Conservation (phyloP, 2,797 vertebrate genomes). For the Cryptoblepharus egeriae region DNA sequence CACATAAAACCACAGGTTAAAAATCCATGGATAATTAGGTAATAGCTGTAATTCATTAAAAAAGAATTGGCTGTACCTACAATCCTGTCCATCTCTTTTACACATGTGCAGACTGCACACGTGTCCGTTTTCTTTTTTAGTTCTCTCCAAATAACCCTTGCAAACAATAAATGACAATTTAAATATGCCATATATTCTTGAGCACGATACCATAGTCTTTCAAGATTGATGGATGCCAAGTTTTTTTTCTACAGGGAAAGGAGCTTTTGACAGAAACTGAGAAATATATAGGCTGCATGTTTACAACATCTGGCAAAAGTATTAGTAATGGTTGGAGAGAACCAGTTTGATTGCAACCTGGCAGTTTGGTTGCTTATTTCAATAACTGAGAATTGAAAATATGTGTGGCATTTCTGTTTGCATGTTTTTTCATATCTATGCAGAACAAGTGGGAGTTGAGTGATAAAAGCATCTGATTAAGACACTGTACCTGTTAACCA, state of each 20-base stretch:
- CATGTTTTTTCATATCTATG: background rate
- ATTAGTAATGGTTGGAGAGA: background rate
- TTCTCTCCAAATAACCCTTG: background rate
- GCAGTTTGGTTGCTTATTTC: background rate
- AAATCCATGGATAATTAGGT: too few species aligned
- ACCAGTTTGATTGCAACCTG: background rate
- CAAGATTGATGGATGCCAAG: too few species aligned
- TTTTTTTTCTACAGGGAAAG: background rate
- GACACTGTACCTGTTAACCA: too few species aligned
- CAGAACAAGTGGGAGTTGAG: background rate
- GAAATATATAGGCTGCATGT: too few species aligned
- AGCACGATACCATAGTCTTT: too few species aligned
- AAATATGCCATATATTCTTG: too few species aligned
- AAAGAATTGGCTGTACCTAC: background rate
- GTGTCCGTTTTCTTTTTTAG: background rate
- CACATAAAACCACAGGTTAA: too few species aligned
- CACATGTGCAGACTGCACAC: background rate
- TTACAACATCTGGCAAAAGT: background rate
- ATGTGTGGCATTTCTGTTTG: background rate
- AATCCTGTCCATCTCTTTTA: background rate
- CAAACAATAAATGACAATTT: background rate
- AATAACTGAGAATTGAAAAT: background rate
- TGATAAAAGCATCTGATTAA: too few species aligned
- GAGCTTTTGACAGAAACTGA: background rate
- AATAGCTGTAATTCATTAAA: background rate